Conservation (phyloP, 2,797 vertebrate genomes). For the Lagorchestes hirsutus region DNA sequence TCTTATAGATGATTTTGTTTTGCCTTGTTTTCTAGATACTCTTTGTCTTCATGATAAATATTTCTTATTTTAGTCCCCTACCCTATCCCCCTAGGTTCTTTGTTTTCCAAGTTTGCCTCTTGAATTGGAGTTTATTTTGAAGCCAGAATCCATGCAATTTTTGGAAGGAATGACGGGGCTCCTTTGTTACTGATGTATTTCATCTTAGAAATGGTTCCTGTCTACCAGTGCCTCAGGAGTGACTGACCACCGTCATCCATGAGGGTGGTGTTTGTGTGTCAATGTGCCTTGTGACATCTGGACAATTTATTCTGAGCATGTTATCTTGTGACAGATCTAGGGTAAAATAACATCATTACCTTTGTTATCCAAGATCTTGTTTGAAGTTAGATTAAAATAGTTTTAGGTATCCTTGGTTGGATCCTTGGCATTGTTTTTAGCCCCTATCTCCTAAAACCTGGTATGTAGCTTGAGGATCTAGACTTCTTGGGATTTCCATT, state of each 20-base stretch:
- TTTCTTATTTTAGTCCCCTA: too few relatives aligned
- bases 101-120: too few relatives aligned
- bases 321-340: too few relatives aligned
- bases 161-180: background rate
- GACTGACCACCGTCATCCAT: background rate
- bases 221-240: background rate
- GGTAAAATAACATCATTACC: too few relatives aligned
- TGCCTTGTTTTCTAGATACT: too few relatives aligned
- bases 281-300: background rate
- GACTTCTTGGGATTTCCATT: too few relatives aligned
- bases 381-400: background rate
- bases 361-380: background rate
- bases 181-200: background rate
- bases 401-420: background rate
- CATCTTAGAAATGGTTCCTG: background rate
- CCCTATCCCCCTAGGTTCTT: too few relatives aligned
- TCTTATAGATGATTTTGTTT: too few relatives aligned
- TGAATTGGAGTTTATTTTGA: background rate
- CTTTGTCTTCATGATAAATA: too few relatives aligned
- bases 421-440: background rate
- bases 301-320: too few relatives aligned
- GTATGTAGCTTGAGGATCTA: too few relatives aligned
- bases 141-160: background rate
- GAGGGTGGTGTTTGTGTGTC: background rate
- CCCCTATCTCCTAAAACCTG: background rate